phyloP scores from a whole-genome alignment of 2,113 vertebrate genomes.

The Pelecanoides urinatrix region DNA sequence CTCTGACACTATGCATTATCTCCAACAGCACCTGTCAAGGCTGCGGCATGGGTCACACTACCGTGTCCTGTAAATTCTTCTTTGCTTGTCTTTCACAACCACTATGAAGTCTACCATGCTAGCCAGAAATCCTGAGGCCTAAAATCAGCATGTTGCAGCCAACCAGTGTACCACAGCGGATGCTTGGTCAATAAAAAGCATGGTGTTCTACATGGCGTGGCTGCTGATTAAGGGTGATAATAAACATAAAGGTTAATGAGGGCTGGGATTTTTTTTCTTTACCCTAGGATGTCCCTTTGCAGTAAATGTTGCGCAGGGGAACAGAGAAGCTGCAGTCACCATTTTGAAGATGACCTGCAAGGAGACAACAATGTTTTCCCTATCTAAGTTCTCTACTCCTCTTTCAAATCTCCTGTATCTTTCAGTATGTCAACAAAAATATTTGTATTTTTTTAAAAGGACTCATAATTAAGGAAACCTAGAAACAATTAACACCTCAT shows the following conservation, averaged over 20 bases:
- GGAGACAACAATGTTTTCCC: neutral
- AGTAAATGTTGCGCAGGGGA: neutral
- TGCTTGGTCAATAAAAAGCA: neutral
- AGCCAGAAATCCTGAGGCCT: neutral
- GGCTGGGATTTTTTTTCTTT: neutral
- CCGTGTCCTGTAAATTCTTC: neutral
- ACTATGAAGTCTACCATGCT: neutral
- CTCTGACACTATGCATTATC: neutral
- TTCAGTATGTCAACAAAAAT: neutral
- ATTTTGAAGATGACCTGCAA: neutral
- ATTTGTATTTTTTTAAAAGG: neutral
- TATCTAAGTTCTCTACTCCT: neutral
- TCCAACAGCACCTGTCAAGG: neutral
- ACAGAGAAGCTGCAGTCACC: neutral
- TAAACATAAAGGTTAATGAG: neutral
- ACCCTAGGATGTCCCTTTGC: neutral
- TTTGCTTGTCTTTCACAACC: neutral
- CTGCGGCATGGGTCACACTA: neutral
- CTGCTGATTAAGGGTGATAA: neutral
- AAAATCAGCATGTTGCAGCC: neutral
- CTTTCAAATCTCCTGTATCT: neutral
- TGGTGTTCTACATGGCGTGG: accelerated
- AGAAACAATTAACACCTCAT: neutral
- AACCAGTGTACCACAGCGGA: neutral
- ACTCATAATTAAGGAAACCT: neutral